Conservation (phyloP, 2,797 vertebrate genomes). For the Xenentodon cancila region DNA sequence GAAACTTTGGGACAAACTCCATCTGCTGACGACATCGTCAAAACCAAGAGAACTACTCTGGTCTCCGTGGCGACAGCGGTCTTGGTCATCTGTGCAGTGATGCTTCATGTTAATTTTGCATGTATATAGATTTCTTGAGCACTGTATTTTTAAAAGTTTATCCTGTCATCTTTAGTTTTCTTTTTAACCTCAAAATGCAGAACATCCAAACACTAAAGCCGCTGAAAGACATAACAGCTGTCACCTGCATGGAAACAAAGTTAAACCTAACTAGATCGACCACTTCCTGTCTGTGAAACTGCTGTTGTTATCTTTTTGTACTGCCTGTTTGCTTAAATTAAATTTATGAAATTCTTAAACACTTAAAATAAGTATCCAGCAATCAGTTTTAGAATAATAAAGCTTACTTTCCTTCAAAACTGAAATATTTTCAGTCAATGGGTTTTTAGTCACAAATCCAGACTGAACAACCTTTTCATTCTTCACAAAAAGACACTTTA, state of each 20-base stretch:
- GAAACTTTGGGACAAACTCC: conserved; percentile 7
- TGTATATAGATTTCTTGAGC: too few species aligned
- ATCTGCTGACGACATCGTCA: conserved; percentile 4
- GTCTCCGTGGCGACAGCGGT: background rate
- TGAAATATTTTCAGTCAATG: too few species aligned
- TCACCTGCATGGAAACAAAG: conserved; percentile 1
- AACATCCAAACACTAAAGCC: background rate
- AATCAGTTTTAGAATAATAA: too few species aligned
- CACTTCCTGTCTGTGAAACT: conserved; percentile 7
- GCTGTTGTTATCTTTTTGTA: background rate
- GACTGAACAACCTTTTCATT: background rate
- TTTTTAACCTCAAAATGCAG: background rate
- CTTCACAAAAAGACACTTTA: conserved; percentile 11
- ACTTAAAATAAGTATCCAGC: too few species aligned
- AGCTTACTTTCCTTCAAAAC: too few species aligned
- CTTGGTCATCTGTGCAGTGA: background rate
- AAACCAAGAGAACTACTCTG: background rate
- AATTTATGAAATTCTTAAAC: background rate
- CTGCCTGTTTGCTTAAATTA: background rate
- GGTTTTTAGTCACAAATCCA: background rate
- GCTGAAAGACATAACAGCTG: background rate
- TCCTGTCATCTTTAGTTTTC: background rate
- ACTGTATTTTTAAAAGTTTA: background rate
- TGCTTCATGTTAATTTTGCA: background rate
- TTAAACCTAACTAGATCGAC: too few species aligned